These are phyloP conservation scores for Hippasteria phrygiana DNA, from an alignment of 53 echinoderm and acorn worm genomes.

Conservation along the genomic window DNA sequence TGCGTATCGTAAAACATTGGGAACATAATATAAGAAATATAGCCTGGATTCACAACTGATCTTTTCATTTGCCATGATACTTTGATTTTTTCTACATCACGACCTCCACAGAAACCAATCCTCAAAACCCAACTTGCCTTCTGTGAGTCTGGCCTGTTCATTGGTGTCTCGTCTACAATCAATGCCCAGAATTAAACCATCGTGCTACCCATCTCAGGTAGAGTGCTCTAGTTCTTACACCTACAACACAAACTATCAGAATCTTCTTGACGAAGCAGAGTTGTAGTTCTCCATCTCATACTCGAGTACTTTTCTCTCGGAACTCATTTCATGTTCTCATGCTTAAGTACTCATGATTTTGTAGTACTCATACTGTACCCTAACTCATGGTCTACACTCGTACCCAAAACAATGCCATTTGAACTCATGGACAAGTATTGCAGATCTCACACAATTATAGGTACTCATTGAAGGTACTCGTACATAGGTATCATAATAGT, in stretches of 20 bases:
- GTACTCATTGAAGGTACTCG: too few relatives aligned
- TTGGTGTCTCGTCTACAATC: not conserved
- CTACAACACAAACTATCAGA: slow-evolving; percentile 14
- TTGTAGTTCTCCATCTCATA: not conserved
- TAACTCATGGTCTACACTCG: not conserved
- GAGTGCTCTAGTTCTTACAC: not conserved
- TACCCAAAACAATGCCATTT: not conserved
- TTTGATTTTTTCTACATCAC: too few relatives aligned
- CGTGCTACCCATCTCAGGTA: not conserved
- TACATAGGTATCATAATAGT: not conserved
- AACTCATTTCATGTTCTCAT: not conserved
- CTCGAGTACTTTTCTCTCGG: slow-evolving; percentile 9
- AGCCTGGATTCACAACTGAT: too few relatives aligned
- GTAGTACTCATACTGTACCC: slow-evolving; percentile 13
- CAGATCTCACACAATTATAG: not conserved
- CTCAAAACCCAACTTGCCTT: too few relatives aligned
- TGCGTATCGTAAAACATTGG: not conserved
- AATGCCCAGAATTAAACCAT: not conserved
- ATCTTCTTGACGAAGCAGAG: not conserved
- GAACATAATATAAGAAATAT: too few relatives aligned
- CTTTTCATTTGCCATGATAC: too few relatives aligned
- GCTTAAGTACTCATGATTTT: not conserved
- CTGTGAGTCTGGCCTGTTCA: too few relatives aligned
- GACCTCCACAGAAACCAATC: too few relatives aligned
- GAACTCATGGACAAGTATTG: not conserved